Evolutionary conservation across 1,140 invertebrate species (phyloP).

Genomic region (Dufourea novaeangliae): DNA sequence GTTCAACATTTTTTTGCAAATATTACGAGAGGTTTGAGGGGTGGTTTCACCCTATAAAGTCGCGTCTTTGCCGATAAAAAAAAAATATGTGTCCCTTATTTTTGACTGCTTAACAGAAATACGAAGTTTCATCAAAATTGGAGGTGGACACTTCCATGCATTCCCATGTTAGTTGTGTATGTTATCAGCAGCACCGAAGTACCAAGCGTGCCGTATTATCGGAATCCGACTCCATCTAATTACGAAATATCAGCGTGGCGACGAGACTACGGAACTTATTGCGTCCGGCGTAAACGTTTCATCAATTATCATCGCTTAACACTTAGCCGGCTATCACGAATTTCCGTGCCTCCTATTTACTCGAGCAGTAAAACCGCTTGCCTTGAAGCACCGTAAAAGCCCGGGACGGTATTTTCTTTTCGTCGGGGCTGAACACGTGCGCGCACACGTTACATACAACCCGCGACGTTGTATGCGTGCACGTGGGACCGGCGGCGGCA

Average conservation of each 20-base stretch:
- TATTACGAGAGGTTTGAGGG: no score
- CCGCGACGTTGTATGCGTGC: constrained; percentile 24
- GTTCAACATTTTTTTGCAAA: no score
- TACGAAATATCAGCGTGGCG: constrained; percentile 15
- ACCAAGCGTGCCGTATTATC: background rate
- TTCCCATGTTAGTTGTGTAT: no score
- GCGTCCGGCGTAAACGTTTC: constrained; percentile 25
- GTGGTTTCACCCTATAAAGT: no score
- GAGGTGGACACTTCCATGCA: no score
- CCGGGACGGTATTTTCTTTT: constrained; percentile 53
- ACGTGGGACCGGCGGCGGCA: constrained; percentile 19
- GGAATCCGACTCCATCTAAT: constrained; percentile 26
- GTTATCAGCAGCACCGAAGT: no score
- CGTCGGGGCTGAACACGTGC: constrained; percentile 47
- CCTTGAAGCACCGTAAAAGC: constrained; percentile 55
- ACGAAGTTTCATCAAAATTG: no score
- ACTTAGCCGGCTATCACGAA: background rate
- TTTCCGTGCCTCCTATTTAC: constrained; percentile 50
- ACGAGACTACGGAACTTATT: background rate
- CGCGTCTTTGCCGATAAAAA: no score
- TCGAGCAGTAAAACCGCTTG: constrained; percentile 58
- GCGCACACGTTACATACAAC: constrained; percentile 34
- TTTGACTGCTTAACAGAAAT: no score
- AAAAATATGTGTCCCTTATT: no score
- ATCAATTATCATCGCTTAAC: constrained; percentile 34